phyloP scores from a whole-genome alignment of 2,797 vertebrate species.

The Aulostomus chinensis region DNA sequence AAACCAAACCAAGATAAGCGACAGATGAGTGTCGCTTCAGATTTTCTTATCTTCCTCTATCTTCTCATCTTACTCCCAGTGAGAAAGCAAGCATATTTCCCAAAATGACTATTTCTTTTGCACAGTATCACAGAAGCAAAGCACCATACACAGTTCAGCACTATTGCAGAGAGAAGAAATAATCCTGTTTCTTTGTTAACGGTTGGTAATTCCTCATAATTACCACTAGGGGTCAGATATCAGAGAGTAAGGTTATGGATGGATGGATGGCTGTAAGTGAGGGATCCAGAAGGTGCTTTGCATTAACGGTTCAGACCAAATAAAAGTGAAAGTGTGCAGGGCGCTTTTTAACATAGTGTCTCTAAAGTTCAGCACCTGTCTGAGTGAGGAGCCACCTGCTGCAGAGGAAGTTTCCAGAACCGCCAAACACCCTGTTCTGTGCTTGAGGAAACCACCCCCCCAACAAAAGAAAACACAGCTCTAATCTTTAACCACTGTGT shows the following conservation, averaged over 20 bases:
- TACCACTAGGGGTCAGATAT: conserved; percentile 16
- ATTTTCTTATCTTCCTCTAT: background rate
- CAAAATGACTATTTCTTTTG: conserved; percentile 10
- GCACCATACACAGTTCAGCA: conserved; percentile 21
- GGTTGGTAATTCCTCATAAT: conserved; percentile 1
- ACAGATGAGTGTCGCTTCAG: conserved; percentile 1
- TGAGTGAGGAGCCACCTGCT: conserved; percentile 50
- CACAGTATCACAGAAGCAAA: conserved; percentile 38
- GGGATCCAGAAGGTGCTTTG: conserved; percentile 28
- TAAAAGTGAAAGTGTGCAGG: conserved; percentile 33
- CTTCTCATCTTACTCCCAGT: background rate
- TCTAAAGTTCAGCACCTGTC: conserved; percentile 56
- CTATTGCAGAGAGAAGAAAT: conserved; percentile 3
- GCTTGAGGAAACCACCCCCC: conserved; percentile 51
- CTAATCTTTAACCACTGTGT: conserved; percentile 49
- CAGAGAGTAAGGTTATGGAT: conserved; percentile 5
- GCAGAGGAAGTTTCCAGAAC: conserved; percentile 58
- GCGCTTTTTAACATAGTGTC: conserved; percentile 55
- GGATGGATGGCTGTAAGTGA: background rate
- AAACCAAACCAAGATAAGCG: background rate
- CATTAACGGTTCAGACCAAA: conserved; percentile 35
- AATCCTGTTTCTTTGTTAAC: conserved; percentile 1
- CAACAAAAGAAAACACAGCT: conserved; percentile 23
- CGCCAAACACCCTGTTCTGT: conserved; percentile 53
- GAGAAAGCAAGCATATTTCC: background rate